Conservation (phyloP, 2,797 vertebrate genomes). For the Okamejei kenojei region DNA sequence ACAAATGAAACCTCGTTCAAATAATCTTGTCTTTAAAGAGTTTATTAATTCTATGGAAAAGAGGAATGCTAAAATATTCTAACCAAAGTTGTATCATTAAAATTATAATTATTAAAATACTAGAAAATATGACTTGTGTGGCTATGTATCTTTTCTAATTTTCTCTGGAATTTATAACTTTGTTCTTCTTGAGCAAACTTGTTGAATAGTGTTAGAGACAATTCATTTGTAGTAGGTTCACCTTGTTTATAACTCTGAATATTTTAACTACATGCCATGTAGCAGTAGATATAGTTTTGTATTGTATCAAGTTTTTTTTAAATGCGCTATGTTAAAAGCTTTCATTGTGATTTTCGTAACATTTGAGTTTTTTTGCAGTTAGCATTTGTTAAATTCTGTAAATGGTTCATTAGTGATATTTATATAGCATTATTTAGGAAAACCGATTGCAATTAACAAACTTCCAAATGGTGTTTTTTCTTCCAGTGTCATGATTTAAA, state of each 20-base stretch:
- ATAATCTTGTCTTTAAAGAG: slow-evolving; percentile 15
- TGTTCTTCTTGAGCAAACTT: neutral
- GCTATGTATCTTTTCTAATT: neutral
- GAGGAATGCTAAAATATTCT: slow-evolving; percentile 5
- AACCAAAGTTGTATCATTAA: neutral
- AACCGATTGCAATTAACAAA: too few species aligned
- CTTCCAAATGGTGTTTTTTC: too few species aligned
- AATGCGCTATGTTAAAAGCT: neutral
- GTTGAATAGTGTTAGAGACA: neutral
- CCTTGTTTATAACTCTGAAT: too few species aligned
- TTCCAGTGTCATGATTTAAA: too few species aligned
- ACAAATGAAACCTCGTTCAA: neutral
- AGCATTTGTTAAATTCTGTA: too few species aligned
- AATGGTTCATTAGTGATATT: too few species aligned
- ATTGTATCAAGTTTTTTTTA: neutral
- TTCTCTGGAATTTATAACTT: neutral
- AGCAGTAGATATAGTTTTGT: neutral
- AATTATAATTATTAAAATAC: neutral
- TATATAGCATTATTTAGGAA: too few species aligned
- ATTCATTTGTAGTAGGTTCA: neutral
- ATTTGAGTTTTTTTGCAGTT: too few species aligned
- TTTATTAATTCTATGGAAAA: neutral
- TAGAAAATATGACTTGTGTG: neutral
- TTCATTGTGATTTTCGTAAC: too few species aligned
- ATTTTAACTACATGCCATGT: too few species aligned